Percentiles rank a stretch among this genome's conserved stretches.
Evolutionary conservation across 2,888 invertebrate species (phyloP).

Genomic region (Tachystola acroxantha): DNA sequence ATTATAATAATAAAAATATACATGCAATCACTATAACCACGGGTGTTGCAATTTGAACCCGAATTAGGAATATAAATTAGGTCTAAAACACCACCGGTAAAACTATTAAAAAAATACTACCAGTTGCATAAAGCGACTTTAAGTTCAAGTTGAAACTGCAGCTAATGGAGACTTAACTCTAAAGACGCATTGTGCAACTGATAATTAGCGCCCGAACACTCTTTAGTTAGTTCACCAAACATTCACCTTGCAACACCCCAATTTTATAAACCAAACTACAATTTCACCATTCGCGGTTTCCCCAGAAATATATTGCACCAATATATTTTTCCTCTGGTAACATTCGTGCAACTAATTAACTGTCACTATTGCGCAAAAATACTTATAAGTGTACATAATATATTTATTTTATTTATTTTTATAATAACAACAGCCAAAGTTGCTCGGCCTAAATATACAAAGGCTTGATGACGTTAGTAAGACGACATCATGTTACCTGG

Average conservation of each 20-base stretch:
- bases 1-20: constrained; percentile 53
- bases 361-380: constrained; percentile 42
- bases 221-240: constrained; percentile 12
- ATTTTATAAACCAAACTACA: constrained; percentile 27
- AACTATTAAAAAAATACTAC: no score
- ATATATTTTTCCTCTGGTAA: constrained; percentile 35
- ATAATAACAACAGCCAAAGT: constrained; percentile 66
- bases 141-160: no score
- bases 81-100: no score
- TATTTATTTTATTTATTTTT: constrained; percentile 40
- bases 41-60: constrained; percentile 56
- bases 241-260: constrained; percentile 64
- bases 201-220: constrained; percentile 15
- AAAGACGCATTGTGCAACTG: no score
- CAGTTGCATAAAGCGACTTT: no score
- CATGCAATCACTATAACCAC: constrained; percentile 44
- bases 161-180: no score
- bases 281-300: constrained; percentile 32
- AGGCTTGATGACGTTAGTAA: no score
- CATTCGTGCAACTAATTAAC: constrained; percentile 40
- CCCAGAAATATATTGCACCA: constrained; percentile 60
- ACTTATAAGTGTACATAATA: constrained; percentile 38
- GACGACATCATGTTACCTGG: no score
- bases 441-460: neutral
- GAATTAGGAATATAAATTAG: constrained; percentile 20